A percentile compares a stretch with the other conserved stretches of the same genome.
Evolutionary conservation across 2,113 vertebrate genomes (phyloP).

Genomic region (Tachycineta bicolor): DNA sequence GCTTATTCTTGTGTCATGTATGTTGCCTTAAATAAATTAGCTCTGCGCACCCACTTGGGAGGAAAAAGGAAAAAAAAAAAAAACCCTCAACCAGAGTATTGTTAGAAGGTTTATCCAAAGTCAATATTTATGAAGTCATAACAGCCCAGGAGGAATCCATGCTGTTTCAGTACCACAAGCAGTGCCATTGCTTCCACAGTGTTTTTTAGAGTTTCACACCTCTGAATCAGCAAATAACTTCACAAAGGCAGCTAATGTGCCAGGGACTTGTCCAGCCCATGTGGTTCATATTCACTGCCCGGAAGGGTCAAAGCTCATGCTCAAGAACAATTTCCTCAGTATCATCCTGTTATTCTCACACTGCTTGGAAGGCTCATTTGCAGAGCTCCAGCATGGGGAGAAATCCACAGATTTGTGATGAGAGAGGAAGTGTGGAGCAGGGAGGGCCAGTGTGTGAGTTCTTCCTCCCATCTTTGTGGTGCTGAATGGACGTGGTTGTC

Average conservation of each 20-base stretch:
- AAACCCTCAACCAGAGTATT: not conserved
- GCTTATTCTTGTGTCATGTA: slow-evolving; percentile 25
- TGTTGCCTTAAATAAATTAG: slow-evolving; percentile 41
- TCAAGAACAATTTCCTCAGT: not conserved
- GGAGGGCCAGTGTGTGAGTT: not conserved
- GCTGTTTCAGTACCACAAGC: slow-evolving; percentile 52
- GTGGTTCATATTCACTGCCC: not conserved
- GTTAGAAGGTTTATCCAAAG: slow-evolving; percentile 60
- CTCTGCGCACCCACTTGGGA: slow-evolving; percentile 24
- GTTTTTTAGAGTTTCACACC: slow-evolving; percentile 24
- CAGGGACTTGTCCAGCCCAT: not conserved
- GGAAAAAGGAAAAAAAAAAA: not conserved
- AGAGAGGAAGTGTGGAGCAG: not conserved
- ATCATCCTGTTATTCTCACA: not conserved
- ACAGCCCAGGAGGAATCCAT: not conserved
- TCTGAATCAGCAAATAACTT: slow-evolving; percentile 60
- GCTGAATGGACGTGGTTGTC: not conserved
- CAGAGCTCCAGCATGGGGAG: not conserved
- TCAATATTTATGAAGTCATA: slow-evolving; percentile 48
- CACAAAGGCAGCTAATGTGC: not conserved
- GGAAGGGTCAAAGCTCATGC: not conserved
- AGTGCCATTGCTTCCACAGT: slow-evolving; percentile 39
- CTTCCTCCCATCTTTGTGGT: not conserved
- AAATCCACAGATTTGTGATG: not conserved
- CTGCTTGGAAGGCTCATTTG: not conserved